These are phyloP conservation scores for Dipodomys ordii DNA, from an alignment of 2,113 vertebrate genomes.

Conservation along the genomic window DNA sequence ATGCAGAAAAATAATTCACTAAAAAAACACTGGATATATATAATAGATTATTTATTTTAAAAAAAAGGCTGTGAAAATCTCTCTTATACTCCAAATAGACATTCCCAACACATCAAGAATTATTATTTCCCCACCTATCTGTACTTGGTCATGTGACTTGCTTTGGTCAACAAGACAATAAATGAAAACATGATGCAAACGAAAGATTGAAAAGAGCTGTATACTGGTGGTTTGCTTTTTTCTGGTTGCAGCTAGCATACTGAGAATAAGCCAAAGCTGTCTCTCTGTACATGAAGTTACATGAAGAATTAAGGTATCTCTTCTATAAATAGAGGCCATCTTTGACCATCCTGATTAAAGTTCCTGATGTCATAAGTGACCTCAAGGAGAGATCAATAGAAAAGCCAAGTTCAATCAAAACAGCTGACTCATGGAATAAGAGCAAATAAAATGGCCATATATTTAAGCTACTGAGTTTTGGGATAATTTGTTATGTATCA, in stretches of 20 bases:
- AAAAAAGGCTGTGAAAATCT: background rate
- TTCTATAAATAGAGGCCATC: background rate
- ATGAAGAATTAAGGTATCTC: background rate
- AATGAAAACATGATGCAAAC: background rate
- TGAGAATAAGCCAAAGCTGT: background rate
- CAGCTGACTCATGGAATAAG: background rate
- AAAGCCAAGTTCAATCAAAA: background rate
- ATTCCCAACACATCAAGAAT: too few relatives aligned
- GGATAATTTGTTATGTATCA: background rate
- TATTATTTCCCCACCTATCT: background rate
- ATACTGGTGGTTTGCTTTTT: background rate
- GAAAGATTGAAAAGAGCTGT: background rate
- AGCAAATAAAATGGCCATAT: background rate
- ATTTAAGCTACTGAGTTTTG: constrained; percentile 5
- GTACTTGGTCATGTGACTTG: background rate
- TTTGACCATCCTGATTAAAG: background rate
- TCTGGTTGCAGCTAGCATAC: background rate
- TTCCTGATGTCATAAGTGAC: background rate
- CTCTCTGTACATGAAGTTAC: background rate
- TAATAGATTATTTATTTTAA: background rate
- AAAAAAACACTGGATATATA: background rate
- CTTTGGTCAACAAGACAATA: background rate
- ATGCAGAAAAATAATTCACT: background rate
- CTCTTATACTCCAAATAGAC: too few relatives aligned
- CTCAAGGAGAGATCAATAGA: background rate